phyloP scores from a whole-genome alignment of 2,113 vertebrate species.

The Lamprologus callipterus region DNA sequence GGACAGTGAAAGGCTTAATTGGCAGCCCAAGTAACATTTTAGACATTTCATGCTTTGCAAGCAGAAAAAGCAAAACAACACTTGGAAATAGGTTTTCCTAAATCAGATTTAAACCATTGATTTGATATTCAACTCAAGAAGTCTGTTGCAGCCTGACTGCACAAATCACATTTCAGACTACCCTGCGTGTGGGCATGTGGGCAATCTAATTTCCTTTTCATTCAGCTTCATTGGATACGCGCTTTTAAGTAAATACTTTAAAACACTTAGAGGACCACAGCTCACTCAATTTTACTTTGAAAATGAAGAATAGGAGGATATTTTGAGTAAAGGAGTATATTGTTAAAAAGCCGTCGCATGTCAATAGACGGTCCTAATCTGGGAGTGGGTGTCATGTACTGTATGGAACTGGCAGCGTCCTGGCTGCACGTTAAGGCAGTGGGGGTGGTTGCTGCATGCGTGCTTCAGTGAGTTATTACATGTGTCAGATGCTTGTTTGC shows the following conservation, averaged over 20 bases:
- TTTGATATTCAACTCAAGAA: background rate
- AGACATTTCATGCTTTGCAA: background rate
- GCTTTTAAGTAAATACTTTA: background rate
- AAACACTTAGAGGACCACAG: background rate
- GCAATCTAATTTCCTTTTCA: background rate
- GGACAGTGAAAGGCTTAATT: background rate
- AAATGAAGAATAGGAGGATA: background rate
- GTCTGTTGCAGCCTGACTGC: background rate
- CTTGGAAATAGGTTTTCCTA: background rate
- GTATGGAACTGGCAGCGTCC: background rate
- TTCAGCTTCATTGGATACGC: background rate
- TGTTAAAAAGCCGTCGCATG: background rate
- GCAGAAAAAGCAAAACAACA: background rate
- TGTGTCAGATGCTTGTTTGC: background rate
- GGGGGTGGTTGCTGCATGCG: background rate
- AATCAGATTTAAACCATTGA: background rate
- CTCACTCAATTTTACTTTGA: background rate
- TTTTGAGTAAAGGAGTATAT: background rate
- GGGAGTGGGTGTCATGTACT: background rate
- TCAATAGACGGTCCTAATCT: background rate
- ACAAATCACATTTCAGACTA: conserved; percentile 25
- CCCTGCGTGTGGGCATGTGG: background rate
- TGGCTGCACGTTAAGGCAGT: background rate
- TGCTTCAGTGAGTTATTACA: background rate
- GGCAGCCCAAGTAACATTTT: background rate